These are phyloP conservation scores for Bergia sp. DNA, from an alignment of 92 coral and sea anemone genomes.

Conservation along the genomic window DNA sequence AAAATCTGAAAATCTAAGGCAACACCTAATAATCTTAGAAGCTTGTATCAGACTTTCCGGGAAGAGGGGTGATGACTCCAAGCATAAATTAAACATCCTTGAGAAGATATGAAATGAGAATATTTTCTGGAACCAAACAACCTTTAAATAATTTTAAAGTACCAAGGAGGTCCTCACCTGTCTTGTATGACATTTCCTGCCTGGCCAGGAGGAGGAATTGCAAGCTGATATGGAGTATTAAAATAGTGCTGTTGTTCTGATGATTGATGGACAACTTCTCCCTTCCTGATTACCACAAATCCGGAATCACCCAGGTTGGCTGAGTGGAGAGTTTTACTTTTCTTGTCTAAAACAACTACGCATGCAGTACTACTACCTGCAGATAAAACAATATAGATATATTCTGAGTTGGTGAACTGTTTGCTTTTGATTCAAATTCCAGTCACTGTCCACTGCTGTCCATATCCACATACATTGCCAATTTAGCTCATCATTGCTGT, in stretches of 20 bases:
- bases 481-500: no score
- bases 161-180: constrained; percentile 54
- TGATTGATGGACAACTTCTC: constrained; percentile 87
- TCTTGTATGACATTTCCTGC: constrained; percentile 95
- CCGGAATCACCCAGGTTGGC: constrained; percentile 97
- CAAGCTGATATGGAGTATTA: constrained; percentile 95
- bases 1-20: no score
- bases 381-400: neutral
- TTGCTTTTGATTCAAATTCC: neutral
- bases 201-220: constrained; percentile 97
- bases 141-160: no score
- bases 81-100: no score
- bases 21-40: no score
- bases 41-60: no score
- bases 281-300: constrained; percentile 84
- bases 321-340: constrained; percentile 86
- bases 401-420: neutral
- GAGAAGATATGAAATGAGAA: no score
- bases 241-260: constrained; percentile 95
- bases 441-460: neutral
- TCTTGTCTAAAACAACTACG: constrained; percentile 88
- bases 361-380: constrained; percentile 98
- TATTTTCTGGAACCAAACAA: no score
- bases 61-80: no score
- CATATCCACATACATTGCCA: no score